Percentiles rank a stretch among this genome's conserved stretches.
Evolutionary conservation across 2,797 vertebrate species (phyloP).

Genomic region (Numenius phaeopus): DNA sequence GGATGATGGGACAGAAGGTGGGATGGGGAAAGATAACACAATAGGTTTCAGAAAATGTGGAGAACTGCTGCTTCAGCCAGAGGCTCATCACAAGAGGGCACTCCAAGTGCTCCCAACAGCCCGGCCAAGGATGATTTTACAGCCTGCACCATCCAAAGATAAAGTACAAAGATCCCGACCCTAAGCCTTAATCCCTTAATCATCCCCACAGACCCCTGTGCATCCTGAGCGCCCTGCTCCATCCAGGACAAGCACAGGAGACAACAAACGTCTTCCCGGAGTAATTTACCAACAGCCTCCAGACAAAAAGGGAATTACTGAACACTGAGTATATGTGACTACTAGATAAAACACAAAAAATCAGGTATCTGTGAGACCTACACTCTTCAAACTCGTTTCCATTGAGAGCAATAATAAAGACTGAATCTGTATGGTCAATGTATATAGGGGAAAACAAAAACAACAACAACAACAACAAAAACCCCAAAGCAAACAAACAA

Average conservation of each 20-base stretch:
- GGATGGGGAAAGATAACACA: neutral
- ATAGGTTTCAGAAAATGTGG: neutral
- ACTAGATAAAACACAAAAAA: neutral
- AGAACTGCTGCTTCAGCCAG: neutral
- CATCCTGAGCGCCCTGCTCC: neutral
- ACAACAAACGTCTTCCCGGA: rapidly evolving
- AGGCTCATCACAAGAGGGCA: constrained; percentile 27
- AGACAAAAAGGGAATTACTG: neutral
- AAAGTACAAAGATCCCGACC: neutral
- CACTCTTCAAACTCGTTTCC: neutral
- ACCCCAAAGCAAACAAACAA: neutral
- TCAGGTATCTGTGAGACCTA: neutral
- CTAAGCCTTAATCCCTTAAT: neutral
- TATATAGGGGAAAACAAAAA: neutral
- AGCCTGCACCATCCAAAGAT: neutral
- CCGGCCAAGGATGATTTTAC: neutral
- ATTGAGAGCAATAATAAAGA: neutral
- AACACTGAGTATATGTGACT: neutral
- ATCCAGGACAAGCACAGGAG: neutral
- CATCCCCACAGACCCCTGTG: neutral
- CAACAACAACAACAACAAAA: too few relatives aligned
- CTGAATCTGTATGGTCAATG: neutral
- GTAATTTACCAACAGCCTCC: neutral
- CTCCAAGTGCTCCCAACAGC: neutral
- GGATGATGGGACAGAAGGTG: neutral